Evolutionary conservation across 2,113 vertebrate species (phyloP), one percentile per base, ranked within the genome.

Genomic region (Paraplagusia blochii): DNA sequence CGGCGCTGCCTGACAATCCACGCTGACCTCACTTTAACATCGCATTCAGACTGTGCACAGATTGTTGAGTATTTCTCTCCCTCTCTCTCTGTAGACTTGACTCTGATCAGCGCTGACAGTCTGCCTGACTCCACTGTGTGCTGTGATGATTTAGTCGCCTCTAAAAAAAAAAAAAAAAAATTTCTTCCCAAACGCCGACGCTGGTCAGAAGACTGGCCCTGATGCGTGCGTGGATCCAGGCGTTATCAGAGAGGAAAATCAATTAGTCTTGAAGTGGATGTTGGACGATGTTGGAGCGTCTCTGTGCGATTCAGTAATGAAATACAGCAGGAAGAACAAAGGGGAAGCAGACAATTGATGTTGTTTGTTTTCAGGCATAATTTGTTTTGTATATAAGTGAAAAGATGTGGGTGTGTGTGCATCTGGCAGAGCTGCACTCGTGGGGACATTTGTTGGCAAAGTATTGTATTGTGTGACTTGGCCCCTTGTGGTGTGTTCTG

Each of bases 131-230:
- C 51, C 15, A 42, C 38, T 35, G 15, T n/a, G 47, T 40, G 36
- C 36, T 66, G 50, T 63, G 53, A 66, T 62, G 48, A 58, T 40
- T 66, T 16, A 16, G 10, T 36, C 9, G 38, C 43, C 34, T 48
- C 14, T 44, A 36, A 67, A 5, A 44, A 34, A 51, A 18, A 45
- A n/a, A n/a, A n/a, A n/a, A n/a, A n/a, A n/a, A n/a, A n/a, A n/a
- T n/a, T n/a, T n/a, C n/a, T n/a, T 58, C 13, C 39, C 62, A 60
- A 34, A 16, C 51, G 47, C 10, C 33, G 53, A 14, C 39, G 3
- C 12, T 44, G 44, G 38, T 48, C 29, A n/a, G 11, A 46, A n/a
- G 17, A 36, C 7, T 19, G 39, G n/a, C 40, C 11, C 14, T 7
- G 2, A 10, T 18, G 53, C 22, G 43, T 5, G 44, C 42, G 15